phyloP scores from a whole-genome alignment of 2,797 vertebrate species.

The Sebastes vulpes region DNA sequence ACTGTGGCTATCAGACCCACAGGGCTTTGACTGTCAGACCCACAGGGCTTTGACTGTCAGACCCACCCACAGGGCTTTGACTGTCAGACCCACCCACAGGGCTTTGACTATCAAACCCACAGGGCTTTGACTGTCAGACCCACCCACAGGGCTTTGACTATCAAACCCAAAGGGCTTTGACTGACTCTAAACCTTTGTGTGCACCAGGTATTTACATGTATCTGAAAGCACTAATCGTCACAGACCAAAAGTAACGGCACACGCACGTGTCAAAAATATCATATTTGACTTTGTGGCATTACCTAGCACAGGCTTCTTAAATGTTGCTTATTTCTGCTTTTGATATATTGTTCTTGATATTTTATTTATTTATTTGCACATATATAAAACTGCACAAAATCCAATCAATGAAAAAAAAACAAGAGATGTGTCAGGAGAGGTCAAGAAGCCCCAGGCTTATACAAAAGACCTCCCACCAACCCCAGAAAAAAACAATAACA shows the following conservation, averaged over 20 bases:
- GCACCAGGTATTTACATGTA: neutral
- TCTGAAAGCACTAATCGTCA: neutral
- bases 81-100: too few species aligned
- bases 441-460: too few species aligned
- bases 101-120: neutral
- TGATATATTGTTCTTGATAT: neutral
- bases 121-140: too few species aligned
- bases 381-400: too few species aligned
- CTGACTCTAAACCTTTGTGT: neutral
- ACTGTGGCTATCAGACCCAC: neutral
- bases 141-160: neutral
- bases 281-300: neutral
- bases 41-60: neutral
- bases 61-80: neutral
- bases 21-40: too few species aligned
- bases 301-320: accelerated
- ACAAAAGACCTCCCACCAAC: too few species aligned
- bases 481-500: too few species aligned
- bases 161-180: neutral
- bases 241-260: neutral
- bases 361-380: too few species aligned
- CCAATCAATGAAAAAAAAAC: too few species aligned
- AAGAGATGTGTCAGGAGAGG: too few species aligned
- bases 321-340: neutral
- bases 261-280: neutral